Base-by-base conservation (phyloP, 1,140 invertebrate species). In the Microplitis mediator region DNA sequence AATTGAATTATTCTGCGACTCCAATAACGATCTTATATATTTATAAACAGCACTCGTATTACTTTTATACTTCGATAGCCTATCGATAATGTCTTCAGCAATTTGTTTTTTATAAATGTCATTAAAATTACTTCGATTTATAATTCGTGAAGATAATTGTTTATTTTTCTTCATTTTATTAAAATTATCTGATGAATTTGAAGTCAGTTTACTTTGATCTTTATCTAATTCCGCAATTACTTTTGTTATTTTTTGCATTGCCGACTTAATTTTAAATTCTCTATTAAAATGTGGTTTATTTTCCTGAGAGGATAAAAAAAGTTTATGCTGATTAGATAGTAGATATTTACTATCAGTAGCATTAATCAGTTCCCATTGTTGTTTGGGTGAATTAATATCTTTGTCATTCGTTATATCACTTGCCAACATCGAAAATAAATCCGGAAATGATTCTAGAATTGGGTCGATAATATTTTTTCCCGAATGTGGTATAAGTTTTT, bases 391-490 rank as follows among this genome's bases (percentile, higher is more conserved):
- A 5, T 67, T 6, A 16, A 4, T n/a, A 14, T 65, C n/a, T 11
- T 64, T 14, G 11, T 45, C 9, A 39, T 39, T 65, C 16, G n/a
- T 73, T 45, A 58, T 16, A 45, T 65, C 50, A 39, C 14, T 52
- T 3, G 31, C 13, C 16, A 65, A n/a, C 9, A n/a, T 65, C 16
- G 14, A 6, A 4, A 3, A 8, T 23, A 72, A 23, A 50, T 69
- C 60, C 9, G 74, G 74, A 72, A 65, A 75, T 5, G 69, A 63
- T 58, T 52, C 70, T 13, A 72, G 35, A 39, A 63, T 64, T 9
- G 71, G 62, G 65, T 75, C 67, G 3, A 16, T 52, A 36, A 75
- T 70, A 54, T 69, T 31, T 64, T 69, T 69, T 23, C 67, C 74
- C 2, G 62, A 72, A 13, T 62, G 39, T 11, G 61, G 61, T 6